Base-by-base conservation (phyloP, 2,888 invertebrate genomes). In the Iselma pallidipennis region DNA sequence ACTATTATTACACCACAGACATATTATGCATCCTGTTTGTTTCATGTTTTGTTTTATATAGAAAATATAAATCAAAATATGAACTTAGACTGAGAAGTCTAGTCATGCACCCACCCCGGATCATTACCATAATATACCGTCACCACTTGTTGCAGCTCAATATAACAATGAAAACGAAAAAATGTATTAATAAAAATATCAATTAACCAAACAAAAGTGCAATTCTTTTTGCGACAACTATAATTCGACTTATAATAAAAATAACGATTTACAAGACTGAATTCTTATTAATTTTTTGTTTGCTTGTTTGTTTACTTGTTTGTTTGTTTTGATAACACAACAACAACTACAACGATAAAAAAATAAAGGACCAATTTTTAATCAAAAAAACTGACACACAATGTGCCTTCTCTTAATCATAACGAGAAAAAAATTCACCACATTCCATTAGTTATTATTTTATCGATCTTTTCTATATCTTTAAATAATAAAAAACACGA, bases 81-180 rank as follows among this genome's bases (percentile, higher is more conserved):
- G 67, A 71, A 71, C 63, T 74, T 75, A 75, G 77, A 79, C 79
- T 78, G 76, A 74, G 68, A 71, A 68, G 76, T 76, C 76, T 76
- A 77, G 75, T 79, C 77, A 73, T 72, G 21, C 67, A 59, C 59
- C 42, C 21, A 45, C 3, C 6, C 9, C 1, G 14, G 33, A 33
- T 33, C 4, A 33, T 29, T 10, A 29, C 29, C 29, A 25, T 25
- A 25, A 25, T 25, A 12, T 29, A 29, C n/a, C 10, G n/a, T 37
- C 37, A 37, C 45, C 19, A 45, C 45, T 45, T 45, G 45, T 73
- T 71, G 73, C 75, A 76, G 76, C 75, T 76, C 75, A 75, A 70
- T 62, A 48, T 57, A 55, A 63, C 2, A 37, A 37, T 16, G 19
- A 37, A 2, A 37, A 37, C 7, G n/a, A 37, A 37, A 2, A 37